Percentiles rank a stretch among this genome's conserved stretches.
phyloP scores from a whole-genome alignment of 2,888 invertebrate species.

The Strigamia crassipes region DNA sequence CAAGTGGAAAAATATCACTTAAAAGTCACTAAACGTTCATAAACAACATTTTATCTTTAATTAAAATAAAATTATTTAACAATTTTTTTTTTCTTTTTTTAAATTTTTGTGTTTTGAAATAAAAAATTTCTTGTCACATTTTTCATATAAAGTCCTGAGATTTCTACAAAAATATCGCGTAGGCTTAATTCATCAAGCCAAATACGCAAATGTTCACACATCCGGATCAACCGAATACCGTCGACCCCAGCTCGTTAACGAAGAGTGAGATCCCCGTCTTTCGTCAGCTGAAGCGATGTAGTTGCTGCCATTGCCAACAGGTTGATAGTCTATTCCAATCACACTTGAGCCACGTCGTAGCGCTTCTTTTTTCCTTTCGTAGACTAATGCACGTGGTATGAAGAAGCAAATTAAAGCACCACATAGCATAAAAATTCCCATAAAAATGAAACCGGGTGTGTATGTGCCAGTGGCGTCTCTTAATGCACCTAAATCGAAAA shows the following conservation, averaged over 20 bases:
- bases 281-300: background rate
- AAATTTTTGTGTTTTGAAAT: background rate
- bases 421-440: slow-evolving; percentile 46
- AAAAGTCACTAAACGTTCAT: background rate
- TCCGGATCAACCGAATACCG: slow-evolving; percentile 34
- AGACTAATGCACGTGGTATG: slow-evolving; percentile 47
- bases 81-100: background rate
- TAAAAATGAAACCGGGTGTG: slow-evolving; percentile 47
- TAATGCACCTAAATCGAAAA: slow-evolving; percentile 46
- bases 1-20: background rate
- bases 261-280: background rate
- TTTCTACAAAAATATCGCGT: slow-evolving; percentile 29
- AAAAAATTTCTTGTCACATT: slow-evolving; percentile 28
- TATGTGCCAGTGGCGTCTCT: slow-evolving; percentile 49
- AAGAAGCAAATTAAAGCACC: slow-evolving; percentile 44
- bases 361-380: slow-evolving; percentile 43
- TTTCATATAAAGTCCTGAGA: slow-evolving; percentile 8
- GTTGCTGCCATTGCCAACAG: background rate
- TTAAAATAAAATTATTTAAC: background rate
- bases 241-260: slow-evolving; percentile 22
- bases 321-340: background rate
- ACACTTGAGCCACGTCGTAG: background rate
- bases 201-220: slow-evolving; percentile 9
- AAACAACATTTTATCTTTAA: background rate
- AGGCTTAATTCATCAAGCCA: background rate